Conservation (phyloP, 30 jellyfish, hydroid and myxozoan species). For the Euphysa ruthae region DNA sequence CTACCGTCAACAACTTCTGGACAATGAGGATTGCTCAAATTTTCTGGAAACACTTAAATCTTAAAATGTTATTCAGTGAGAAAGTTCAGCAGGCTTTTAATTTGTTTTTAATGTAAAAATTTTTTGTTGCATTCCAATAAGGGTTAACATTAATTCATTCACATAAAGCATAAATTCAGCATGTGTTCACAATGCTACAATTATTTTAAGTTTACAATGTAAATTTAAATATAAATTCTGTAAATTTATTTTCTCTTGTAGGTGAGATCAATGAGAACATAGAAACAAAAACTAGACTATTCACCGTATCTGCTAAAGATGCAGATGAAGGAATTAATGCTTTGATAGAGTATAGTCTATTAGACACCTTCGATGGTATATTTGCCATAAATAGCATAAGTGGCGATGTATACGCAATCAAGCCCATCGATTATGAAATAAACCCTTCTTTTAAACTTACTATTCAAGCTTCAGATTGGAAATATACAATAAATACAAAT, state of each 20-base stretch:
- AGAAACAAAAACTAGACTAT: neutral
- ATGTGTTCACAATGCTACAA: too few species aligned
- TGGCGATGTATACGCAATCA: slow-evolving; percentile 40
- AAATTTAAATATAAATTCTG: neutral
- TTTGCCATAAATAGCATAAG: slow-evolving; percentile 27
- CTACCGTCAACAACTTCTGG: too few species aligned
- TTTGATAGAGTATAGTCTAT: slow-evolving; percentile 25
- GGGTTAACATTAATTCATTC: too few species aligned
- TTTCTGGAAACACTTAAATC: too few species aligned
- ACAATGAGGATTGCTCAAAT: too few species aligned
- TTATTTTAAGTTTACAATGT: too few species aligned
- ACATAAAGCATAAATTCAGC: too few species aligned
- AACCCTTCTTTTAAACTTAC: slow-evolving; percentile 25
- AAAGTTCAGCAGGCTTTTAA: too few species aligned
- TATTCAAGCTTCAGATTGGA: slow-evolving; percentile 70
- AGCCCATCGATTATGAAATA: slow-evolving; percentile 55
- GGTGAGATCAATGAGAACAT: neutral
- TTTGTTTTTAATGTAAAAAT: too few species aligned
- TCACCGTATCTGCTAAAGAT: slow-evolving; percentile 46
- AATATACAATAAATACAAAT: slow-evolving; percentile 16
- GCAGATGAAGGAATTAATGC: slow-evolving; percentile 57
- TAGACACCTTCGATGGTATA: neutral
- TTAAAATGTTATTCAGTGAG: too few species aligned
- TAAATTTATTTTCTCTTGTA: neutral
- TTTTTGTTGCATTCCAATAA: too few species aligned